Conservation (phyloP, 2,888 invertebrate species). For the Drosophila phalerata region DNA sequence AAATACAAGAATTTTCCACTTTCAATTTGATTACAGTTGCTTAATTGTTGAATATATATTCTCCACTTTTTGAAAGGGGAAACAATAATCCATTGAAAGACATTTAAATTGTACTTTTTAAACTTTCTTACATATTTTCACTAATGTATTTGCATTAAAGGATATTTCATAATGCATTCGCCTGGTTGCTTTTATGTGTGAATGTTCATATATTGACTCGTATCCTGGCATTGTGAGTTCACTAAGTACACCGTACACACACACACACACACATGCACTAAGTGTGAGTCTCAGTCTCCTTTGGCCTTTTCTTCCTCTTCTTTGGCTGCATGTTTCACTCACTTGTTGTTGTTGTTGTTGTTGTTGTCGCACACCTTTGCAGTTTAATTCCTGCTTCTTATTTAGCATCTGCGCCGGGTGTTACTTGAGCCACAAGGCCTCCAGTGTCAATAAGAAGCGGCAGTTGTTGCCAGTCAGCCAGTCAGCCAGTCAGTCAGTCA, state of each 20-base stretch:
- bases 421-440: constrained; percentile 52
- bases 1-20: no score
- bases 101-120: constrained; percentile 11
- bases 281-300: no score
- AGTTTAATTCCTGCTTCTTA: constrained; percentile 76
- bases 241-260: constrained; percentile 35
- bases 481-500: constrained; percentile 18
- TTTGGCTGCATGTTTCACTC: constrained; percentile 20
- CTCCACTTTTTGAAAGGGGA: not conserved
- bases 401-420: constrained; percentile 80
- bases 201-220: constrained; percentile 29
- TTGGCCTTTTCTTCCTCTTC: constrained; percentile 2
- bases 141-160: constrained; percentile 1
- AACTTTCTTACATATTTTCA: not conserved
- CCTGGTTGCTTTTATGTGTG: constrained; percentile 18
- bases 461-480: constrained; percentile 55
- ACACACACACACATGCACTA: not conserved
- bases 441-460: constrained; percentile 44
- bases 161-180: constrained; percentile 31
- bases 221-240: constrained; percentile 40
- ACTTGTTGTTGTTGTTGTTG: constrained; percentile 27
- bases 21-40: no score
- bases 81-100: not conserved
- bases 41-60: not conserved
- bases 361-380: constrained; percentile 61